Conservation (phyloP, 2,113 vertebrate species). For the Serinus canaria region DNA sequence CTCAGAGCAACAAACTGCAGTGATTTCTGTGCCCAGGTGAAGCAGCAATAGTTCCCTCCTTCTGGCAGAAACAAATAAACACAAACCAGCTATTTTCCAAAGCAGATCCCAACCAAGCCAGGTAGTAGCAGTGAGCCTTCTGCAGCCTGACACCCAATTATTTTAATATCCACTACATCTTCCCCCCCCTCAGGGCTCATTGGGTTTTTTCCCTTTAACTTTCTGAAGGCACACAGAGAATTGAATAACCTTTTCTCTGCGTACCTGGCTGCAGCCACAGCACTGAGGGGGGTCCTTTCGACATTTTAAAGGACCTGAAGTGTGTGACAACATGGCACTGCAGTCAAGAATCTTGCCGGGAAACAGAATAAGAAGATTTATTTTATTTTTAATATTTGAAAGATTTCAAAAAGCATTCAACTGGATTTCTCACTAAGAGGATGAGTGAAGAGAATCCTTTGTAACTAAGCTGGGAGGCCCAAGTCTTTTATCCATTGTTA, state of each 20-base stretch:
- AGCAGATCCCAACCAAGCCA: not conserved
- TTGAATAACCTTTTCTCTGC: not conserved
- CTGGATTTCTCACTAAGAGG: constrained; percentile 66
- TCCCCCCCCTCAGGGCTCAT: not conserved
- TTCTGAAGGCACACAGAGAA: constrained; percentile 19
- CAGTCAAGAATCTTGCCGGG: not conserved
- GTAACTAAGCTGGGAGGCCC: constrained; percentile 45
- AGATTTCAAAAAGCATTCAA: constrained; percentile 63
- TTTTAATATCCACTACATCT: not conserved
- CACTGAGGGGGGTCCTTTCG: not conserved
- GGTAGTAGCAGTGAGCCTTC: not conserved
- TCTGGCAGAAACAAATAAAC: not conserved
- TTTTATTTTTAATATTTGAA: constrained; percentile 65
- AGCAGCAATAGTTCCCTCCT: not conserved
- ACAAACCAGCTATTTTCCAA: not conserved
- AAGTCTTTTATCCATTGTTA: constrained; percentile 62
- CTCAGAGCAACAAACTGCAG: not conserved
- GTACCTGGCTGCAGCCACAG: not conserved
- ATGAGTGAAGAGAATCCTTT: constrained; percentile 51
- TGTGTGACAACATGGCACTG: constrained; percentile 26
- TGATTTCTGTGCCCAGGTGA: not conserved
- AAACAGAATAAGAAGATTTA: constrained; percentile 35
- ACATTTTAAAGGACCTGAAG: constrained; percentile 14
- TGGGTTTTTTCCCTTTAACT: not conserved
- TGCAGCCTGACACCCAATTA: not conserved